Conservation (phyloP, 2,888 invertebrate genomes). For the Cosmia trapezina region DNA sequence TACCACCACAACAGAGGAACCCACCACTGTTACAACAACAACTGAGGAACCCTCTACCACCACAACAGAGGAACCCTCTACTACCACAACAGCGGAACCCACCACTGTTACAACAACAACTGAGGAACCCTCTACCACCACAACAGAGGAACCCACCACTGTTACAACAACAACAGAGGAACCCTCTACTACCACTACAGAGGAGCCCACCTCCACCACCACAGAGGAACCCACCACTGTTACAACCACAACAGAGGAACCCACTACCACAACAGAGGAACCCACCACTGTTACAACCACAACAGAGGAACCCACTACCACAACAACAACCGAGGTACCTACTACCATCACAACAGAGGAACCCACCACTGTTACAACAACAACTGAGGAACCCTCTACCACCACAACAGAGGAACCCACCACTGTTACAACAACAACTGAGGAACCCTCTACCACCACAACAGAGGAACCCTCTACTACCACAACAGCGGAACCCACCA, state of each 20-base stretch:
- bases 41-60: not conserved
- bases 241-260: slow-evolving; percentile 8
- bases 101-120: slow-evolving; percentile 13
- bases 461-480: not conserved
- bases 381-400: slow-evolving; percentile 27
- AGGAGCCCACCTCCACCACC: slow-evolving; percentile 10
- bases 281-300: slow-evolving; percentile 18
- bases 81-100: not conserved
- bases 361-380: not conserved
- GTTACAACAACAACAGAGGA: slow-evolving; percentile 18
- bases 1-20: not conserved
- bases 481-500: slow-evolving; percentile 4
- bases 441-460: slow-evolving; percentile 10
- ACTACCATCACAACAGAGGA: not conserved
- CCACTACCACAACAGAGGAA: slow-evolving; percentile 19
- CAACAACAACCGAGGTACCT: not conserved
- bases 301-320: slow-evolving; percentile 22
- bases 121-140: not conserved
- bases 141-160: not conserved
- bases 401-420: slow-evolving; percentile 4
- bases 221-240: slow-evolving; percentile 14
- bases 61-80: not conserved
- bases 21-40: too few relatives aligned
- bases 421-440: not conserved
- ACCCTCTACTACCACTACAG: slow-evolving; percentile 19